Evolutionary conservation across 2,113 vertebrate genomes (phyloP).

Genomic region (Trinectes maculatus): DNA sequence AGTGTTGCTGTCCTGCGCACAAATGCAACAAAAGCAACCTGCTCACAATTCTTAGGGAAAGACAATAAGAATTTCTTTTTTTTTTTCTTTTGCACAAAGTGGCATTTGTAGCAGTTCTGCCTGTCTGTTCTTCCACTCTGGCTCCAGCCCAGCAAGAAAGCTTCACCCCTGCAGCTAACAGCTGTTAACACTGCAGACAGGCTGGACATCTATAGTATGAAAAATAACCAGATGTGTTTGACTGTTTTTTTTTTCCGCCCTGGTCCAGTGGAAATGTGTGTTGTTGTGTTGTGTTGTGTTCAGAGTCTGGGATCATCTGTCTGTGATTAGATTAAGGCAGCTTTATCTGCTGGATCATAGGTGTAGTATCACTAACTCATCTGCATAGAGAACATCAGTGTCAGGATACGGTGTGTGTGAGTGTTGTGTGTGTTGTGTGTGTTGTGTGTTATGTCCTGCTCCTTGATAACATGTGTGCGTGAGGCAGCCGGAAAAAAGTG

Average conservation of each 20-base stretch:
- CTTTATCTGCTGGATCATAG: conserved; percentile 57
- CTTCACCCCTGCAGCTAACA: conserved; percentile 67
- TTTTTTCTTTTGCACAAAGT: too few relatives aligned
- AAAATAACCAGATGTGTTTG: conserved; percentile 44
- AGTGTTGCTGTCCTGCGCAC: conserved; percentile 10
- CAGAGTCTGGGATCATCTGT: conserved; percentile 38
- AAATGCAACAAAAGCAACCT: conserved; percentile 2
- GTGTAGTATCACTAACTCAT: conserved; percentile 47
- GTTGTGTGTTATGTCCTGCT: conserved; percentile 23
- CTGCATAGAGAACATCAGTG: conserved; percentile 31
- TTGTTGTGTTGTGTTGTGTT: conserved; percentile 10
- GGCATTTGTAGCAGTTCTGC: background rate
- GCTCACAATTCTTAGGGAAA: background rate
- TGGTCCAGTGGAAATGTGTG: conserved; percentile 3
- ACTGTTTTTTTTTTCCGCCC: background rate
- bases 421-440: conserved; percentile 8
- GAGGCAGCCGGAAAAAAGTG: background rate
- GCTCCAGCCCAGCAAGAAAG: conserved; percentile 35
- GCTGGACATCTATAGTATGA: conserved; percentile 46
- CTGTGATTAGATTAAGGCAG: conserved; percentile 61
- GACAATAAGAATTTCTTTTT: background rate
- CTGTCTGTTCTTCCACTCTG: background rate
- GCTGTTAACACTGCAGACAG: conserved; percentile 57
- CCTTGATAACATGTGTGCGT: conserved; percentile 19
- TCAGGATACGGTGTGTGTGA: conserved; percentile 14